Evolutionary conservation across 2,113 vertebrate genomes (phyloP).

Genomic region (Odocoileus virginianus): DNA sequence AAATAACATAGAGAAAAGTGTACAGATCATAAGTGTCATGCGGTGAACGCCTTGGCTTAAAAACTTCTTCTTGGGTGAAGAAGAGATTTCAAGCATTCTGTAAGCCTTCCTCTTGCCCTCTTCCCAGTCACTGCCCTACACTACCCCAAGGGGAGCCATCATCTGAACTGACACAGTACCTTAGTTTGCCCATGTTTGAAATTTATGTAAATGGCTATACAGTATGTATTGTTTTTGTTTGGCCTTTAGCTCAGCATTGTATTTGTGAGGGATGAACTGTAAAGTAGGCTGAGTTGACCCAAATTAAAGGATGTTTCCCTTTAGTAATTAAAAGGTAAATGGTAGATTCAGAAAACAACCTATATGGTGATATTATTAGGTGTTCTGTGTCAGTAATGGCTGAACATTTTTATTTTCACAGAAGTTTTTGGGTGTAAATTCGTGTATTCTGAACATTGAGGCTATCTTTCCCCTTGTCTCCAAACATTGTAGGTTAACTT

Average conservation of each 20-base stretch:
- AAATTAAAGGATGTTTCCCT: not conserved
- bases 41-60: not conserved
- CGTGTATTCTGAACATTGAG: not conserved
- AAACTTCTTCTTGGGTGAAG: not conserved
- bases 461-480: not conserved
- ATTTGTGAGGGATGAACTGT: not conserved
- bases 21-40: not conserved
- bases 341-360: not conserved
- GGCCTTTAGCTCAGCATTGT: not conserved
- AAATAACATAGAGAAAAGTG: not conserved
- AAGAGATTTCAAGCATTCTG: not conserved
- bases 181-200: not conserved
- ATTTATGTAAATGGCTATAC: not conserved
- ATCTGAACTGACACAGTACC: not conserved
- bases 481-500: not conserved
- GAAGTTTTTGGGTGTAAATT: not conserved
- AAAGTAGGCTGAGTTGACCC: not conserved
- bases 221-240: not conserved
- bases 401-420: not conserved
- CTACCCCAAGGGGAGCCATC: not conserved
- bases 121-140: not conserved
- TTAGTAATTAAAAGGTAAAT: not conserved
- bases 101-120: not conserved
- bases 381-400: not conserved
- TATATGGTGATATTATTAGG: not conserved